These are phyloP conservation scores for Drosophila parabipectinata DNA, from an alignment of 1,140 invertebrate species.

Conservation along the genomic window DNA sequence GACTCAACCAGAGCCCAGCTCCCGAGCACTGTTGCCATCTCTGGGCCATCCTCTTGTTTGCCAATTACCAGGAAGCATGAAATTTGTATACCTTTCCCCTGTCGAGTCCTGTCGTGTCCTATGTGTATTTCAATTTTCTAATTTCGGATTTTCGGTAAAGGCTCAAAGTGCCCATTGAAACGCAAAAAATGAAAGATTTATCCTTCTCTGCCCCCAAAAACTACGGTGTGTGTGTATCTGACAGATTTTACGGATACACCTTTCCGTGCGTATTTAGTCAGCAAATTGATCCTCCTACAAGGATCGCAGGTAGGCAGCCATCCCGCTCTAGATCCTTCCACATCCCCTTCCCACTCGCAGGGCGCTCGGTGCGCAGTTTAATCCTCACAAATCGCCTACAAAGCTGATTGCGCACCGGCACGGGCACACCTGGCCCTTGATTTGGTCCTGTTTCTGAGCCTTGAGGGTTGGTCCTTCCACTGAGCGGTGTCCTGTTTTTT, in stretches of 20 bases:
- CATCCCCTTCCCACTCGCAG: background rate
- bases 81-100: slow-evolving; percentile 54
- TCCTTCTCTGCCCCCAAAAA: slow-evolving; percentile 22
- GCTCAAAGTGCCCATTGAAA: slow-evolving; percentile 76
- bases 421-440: slow-evolving; percentile 62
- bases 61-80: slow-evolving; percentile 78
- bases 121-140: slow-evolving; percentile 68
- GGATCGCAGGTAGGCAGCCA: slow-evolving; percentile 63
- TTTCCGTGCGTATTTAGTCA: slow-evolving; percentile 76
- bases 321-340: slow-evolving; percentile 24
- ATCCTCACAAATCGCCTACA: slow-evolving; percentile 82
- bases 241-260: slow-evolving; percentile 79
- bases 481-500: slow-evolving; percentile 52
- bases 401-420: slow-evolving; percentile 81
- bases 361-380: slow-evolving; percentile 69
- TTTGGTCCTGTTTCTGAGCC: slow-evolving; percentile 25
- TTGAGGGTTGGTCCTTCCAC: slow-evolving; percentile 53
- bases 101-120: background rate
- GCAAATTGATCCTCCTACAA: slow-evolving; percentile 80
- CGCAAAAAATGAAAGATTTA: slow-evolving; percentile 78
- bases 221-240: slow-evolving; percentile 48
- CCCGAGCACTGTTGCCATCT: slow-evolving; percentile 51
- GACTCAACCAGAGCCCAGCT: slow-evolving; percentile 45
- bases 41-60: slow-evolving; percentile 50
- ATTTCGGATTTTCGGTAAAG: slow-evolving; percentile 60